These are phyloP conservation scores for Tychaedon coryphoeus DNA, from an alignment of 2,113 vertebrate species.

Conservation along the genomic window DNA sequence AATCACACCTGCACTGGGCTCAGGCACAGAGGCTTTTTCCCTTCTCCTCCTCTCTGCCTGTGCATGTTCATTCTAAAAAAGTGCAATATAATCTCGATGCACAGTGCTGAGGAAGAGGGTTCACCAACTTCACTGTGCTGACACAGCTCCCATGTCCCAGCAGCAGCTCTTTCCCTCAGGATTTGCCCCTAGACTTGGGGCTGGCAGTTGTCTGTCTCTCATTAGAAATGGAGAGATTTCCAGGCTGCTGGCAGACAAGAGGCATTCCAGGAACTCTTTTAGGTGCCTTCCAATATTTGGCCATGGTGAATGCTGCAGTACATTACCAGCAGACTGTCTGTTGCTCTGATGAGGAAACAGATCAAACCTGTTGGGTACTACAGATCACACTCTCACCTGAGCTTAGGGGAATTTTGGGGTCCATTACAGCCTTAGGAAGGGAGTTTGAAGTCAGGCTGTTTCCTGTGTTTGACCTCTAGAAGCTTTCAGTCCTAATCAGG, in stretches of 20 bases:
- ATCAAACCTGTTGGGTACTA: neutral
- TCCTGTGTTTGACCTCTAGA: neutral
- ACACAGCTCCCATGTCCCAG: neutral
- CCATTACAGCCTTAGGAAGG: neutral
- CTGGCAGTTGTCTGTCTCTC: neutral
- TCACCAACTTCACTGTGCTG: neutral
- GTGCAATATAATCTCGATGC: neutral
- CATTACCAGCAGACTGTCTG: neutral
- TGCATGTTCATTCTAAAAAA: neutral
- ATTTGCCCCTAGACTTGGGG: neutral
- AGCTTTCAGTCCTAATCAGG: neutral
- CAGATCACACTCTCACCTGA: neutral
- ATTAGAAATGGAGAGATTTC: neutral
- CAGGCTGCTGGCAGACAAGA: neutral
- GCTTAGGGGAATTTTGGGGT: neutral
- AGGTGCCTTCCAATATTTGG: neutral
- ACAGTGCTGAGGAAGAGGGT: neutral
- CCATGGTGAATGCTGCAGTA: neutral
- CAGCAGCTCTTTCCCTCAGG: neutral
- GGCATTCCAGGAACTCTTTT: neutral
- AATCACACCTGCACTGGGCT: constrained; percentile 52
- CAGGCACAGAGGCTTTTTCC: neutral
- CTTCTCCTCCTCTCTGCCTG: neutral
- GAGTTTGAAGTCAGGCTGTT: neutral
- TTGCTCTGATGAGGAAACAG: neutral